Evolutionary conservation across 2,113 vertebrate species (phyloP), one percentile per base, ranked within the genome.

Genomic region (Fulmarus glacialis): DNA sequence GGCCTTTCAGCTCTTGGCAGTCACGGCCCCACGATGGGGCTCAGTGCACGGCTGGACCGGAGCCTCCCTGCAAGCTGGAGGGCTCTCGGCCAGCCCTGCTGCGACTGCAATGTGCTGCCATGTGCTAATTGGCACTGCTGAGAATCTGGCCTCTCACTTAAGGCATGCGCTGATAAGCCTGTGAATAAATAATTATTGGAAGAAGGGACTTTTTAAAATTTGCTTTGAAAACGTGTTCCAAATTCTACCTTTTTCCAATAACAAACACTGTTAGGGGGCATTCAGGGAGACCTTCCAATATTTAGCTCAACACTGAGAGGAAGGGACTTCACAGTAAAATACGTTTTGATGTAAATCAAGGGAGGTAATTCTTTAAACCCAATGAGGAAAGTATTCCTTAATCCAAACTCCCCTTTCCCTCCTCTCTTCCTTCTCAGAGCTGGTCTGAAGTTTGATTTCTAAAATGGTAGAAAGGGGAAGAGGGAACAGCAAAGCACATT

Each of bases 71-170:
- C 62, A 32, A 82, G 53, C 34, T 52, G 71, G 38, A 81, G 66
- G 85, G 91, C 87, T 89, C 42, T 53, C 1, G 4, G 80, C 93
- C 95, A 96, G 82, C 86, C 12, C 79, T 90, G 85, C 85, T 82
- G 81, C 0, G 0, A 32, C 74, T 58, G n/a, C 47, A 71, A 1
- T 5, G 36, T 32, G 67, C 70, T 94, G 80, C 89, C 80, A 18
- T 42, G 83, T 72, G 89, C 90, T 95, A 92, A 97, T 64, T 95
- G 97, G 80, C 80, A 84, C 89, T 87, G 75, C 92, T 68, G 92
- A 74, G 89, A 71, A 64, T 34, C 80, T 95, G 77, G 63, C 88
- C 83, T 24, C 43, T 87, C 82, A 27, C 63, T 93, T 71, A 78
- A 79, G 80, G 73, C 73, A 60, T 75, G 83, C 2, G 0, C 68